These are phyloP conservation scores for Eretmochelys imbricata DNA, from an alignment of 2,113 vertebrate genomes.

Conservation along the genomic window DNA sequence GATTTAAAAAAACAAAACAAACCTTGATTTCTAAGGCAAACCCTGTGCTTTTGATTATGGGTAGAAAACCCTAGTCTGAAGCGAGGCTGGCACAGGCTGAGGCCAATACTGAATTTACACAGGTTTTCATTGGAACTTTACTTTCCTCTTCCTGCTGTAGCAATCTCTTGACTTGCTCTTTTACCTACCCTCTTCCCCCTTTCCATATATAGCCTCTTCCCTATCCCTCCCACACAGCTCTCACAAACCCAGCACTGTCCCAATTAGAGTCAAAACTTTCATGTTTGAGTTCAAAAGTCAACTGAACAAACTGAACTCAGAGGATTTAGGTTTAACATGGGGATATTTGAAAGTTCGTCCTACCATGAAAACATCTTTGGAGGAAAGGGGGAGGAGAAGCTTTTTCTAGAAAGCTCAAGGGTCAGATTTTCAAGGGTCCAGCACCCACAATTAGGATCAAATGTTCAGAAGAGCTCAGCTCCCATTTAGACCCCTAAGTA, in stretches of 20 bases:
- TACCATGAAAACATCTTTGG: neutral
- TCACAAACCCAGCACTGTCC: neutral
- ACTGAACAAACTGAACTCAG: neutral
- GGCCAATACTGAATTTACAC: neutral
- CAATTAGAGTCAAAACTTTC: neutral
- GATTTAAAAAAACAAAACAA: neutral
- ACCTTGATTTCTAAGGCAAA: neutral
- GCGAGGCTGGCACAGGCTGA: neutral
- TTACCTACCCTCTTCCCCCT: neutral
- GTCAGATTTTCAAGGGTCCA: neutral
- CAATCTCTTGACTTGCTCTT: neutral
- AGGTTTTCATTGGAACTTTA: neutral
- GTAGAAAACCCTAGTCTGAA: neutral
- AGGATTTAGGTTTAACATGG: neutral
- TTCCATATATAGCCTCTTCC: neutral
- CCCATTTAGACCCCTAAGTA: neutral
- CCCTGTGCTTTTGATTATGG: neutral
- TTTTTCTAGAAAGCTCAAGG: neutral
- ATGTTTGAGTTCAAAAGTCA: neutral
- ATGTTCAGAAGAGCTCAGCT: neutral
- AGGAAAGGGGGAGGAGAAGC: neutral
- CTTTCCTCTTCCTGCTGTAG: neutral
- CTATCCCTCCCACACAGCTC: neutral
- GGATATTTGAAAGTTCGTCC: neutral
- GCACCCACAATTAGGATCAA: neutral